Evolutionary conservation across 2,888 invertebrate genomes (phyloP).

Genomic region (Allacma fusca): DNA sequence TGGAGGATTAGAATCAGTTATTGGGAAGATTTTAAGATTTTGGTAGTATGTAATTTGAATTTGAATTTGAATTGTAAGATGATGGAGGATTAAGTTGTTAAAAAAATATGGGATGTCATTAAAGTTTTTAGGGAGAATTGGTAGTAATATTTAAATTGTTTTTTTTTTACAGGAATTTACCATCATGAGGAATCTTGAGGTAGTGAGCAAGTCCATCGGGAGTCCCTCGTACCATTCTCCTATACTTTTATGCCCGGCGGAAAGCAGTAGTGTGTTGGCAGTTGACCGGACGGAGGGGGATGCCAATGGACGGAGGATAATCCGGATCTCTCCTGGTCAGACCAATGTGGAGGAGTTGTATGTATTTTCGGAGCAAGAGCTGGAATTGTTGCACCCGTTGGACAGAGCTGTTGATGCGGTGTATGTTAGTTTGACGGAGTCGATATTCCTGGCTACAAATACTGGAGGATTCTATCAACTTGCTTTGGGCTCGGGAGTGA

Average conservation of each 20-base stretch:
- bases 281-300: constrained; percentile 1
- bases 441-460: constrained; percentile 27
- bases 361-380: constrained; percentile 28
- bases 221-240: constrained; percentile 24
- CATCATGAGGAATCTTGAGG: constrained; percentile 54
- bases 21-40: too few species aligned
- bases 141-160: too few species aligned
- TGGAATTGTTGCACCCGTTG: constrained; percentile 32
- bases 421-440: constrained; percentile 21
- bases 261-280: constrained; percentile 47
- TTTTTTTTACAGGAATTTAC: not conserved
- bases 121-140: too few species aligned
- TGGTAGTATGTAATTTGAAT: too few species aligned
- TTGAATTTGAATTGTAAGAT: too few species aligned
- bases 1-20: too few species aligned
- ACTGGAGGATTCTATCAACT: constrained; percentile 43
- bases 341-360: constrained; percentile 6
- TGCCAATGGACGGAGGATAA: not conserved
- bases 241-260: constrained; percentile 48
- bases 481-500: constrained; percentile 28
- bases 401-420: constrained; percentile 28
- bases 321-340: constrained; percentile 19
- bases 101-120: too few species aligned
- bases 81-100: too few species aligned
- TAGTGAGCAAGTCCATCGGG: constrained; percentile 43